These are phyloP conservation scores for Paratrypauchen microcephalus DNA, from an alignment of 2,797 vertebrate species.

Conservation along the genomic window DNA sequence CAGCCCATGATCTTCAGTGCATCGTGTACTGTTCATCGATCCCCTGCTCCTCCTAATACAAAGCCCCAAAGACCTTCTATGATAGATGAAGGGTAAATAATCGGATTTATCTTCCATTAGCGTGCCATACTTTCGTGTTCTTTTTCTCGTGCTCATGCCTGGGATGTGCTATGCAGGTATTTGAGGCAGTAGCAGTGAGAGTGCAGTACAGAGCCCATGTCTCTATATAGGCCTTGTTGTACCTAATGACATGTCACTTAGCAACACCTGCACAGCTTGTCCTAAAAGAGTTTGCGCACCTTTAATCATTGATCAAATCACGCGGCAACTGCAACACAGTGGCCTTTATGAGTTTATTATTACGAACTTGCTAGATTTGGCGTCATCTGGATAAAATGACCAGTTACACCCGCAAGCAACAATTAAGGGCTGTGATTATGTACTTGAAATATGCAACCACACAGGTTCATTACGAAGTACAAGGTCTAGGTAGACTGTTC, in stretches of 20 bases:
- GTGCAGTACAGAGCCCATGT: not conserved
- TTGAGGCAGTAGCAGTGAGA: not conserved
- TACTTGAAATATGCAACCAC: too few relatives aligned
- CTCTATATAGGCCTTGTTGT: not conserved
- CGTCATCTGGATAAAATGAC: too few relatives aligned
- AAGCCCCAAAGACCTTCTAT: not conserved
- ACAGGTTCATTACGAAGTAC: too few relatives aligned
- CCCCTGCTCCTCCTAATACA: not conserved
- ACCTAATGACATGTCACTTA: not conserved
- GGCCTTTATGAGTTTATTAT: too few relatives aligned
- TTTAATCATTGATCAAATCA: constrained; percentile 12
- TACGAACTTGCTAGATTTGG: too few relatives aligned
- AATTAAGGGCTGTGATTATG: too few relatives aligned
- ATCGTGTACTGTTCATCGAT: not conserved
- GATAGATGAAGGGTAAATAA: not conserved
- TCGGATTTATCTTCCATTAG: not conserved
- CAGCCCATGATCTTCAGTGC: not conserved
- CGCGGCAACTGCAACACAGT: not conserved
- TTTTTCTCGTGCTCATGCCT: not conserved
- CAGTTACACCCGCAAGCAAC: too few relatives aligned
- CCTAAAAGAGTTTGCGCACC: not conserved
- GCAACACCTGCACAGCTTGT: not conserved
- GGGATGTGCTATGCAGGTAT: not conserved
- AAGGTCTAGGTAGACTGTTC: too few relatives aligned
- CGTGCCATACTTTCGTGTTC: not conserved